These are phyloP conservation scores for Ochropleura leucogaster DNA, from an alignment of 2,888 invertebrate genomes.

Conservation along the genomic window DNA sequence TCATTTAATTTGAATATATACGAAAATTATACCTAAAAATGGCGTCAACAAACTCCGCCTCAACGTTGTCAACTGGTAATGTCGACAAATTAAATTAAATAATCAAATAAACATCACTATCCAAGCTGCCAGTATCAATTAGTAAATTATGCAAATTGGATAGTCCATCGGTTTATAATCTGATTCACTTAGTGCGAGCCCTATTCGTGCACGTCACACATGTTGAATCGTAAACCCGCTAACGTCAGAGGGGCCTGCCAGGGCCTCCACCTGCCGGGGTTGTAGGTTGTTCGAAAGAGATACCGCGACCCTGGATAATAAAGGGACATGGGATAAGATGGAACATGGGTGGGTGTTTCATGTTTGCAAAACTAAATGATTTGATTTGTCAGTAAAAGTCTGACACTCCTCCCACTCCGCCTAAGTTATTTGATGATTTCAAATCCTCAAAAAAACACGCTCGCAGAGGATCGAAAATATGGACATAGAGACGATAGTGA, in stretches of 20 bases:
- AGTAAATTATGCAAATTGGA: slow-evolving; percentile 61
- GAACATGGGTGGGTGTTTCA: no score
- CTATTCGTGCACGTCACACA: slow-evolving; percentile 27
- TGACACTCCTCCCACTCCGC: no score
- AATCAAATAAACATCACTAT: slow-evolving; percentile 39
- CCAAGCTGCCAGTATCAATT: slow-evolving; percentile 53
- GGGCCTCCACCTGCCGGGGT: no score
- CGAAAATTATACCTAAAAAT: not conserved
- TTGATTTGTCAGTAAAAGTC: no score
- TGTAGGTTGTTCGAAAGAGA: no score
- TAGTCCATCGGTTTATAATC: slow-evolving; percentile 58
- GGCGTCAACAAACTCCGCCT: not conserved
- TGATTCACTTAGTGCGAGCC: slow-evolving; percentile 56
- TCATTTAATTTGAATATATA: no score
- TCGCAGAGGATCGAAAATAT: slow-evolving; percentile 4
- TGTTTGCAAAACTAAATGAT: no score
- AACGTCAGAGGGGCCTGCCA: not conserved
- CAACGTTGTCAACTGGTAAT: not conserved
- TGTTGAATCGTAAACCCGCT: slow-evolving; percentile 28
- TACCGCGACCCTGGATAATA: no score
- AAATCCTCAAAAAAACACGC: no score
- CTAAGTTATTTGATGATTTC: no score
- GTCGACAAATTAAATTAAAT: slow-evolving; percentile 11
- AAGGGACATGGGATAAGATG: no score
- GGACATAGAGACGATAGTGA: not conserved